Evolutionary conservation across 2,888 invertebrate genomes (phyloP), one percentile per base, ranked within the genome.

Genomic region (Phyto melanocephala): DNA sequence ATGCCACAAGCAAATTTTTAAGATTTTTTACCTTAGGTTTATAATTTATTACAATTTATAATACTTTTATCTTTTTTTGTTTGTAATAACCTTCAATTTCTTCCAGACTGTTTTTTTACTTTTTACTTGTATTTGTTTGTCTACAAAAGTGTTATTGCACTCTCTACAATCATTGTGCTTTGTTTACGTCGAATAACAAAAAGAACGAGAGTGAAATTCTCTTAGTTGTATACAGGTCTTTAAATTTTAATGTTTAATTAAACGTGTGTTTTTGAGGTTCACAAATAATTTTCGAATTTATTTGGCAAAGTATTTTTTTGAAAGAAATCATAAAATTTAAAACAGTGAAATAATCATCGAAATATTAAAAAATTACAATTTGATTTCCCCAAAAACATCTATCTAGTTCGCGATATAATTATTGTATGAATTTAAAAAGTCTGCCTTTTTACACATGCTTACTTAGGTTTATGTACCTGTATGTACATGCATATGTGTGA

Each of bases 181-280:
- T 80, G 74, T 80, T 80, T 68, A 74, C 54, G n/a, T 62, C 56
- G 11, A 8, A 54, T 11, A 42, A 52, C 5, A 67, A 17, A 52
- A 52, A 62, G 28, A 52, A 42, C 5, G 10, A 37, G 22, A 65
- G 11, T n/a, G 5, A 62, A 62, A 62, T 28, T 37, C 35, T 60
- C 24, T 68, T 60, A 60, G 50, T 62, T 50, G 0, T 20, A 2
- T 15, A 33, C 40, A 11, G 24, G 24, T 62, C 42, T 56, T 56
- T 28, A 24, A 56, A 40, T 35, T 20, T 47, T 5, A 68, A 54
- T 15, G 6, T 54, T 68, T 54, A 54, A 15, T 11, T n/a, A 42
- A 45, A 24, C 52, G 24, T 52, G 54, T 33, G 8, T 35, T 1
- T 33, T 8, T 33, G 5, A 2, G 17, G n/a, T 45, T 42, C 15